A percentile compares a stretch with the other conserved stretches of the same genome.
Conservation (phyloP, 2,797 vertebrate species). For the Necrosyrtes monachus region DNA sequence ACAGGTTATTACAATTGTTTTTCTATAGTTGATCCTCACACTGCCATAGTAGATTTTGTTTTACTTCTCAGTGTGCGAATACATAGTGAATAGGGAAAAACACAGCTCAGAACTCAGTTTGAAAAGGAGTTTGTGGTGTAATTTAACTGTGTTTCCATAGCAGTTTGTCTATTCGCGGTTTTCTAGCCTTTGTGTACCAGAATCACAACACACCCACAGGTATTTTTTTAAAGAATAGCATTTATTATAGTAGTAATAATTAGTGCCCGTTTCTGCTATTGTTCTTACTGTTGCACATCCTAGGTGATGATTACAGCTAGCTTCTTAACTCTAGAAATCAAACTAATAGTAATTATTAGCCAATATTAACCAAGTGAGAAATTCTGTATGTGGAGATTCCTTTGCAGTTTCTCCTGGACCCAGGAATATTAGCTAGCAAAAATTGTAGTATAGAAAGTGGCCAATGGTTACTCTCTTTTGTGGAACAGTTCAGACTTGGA, state of each 20-base stretch:
- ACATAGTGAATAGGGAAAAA: neutral
- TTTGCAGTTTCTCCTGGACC: neutral
- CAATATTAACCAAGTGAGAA: neutral
- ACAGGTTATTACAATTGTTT: constrained; percentile 65
- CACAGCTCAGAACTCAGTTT: neutral
- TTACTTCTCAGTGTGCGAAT: neutral
- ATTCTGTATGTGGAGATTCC: neutral
- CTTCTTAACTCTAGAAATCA: neutral
- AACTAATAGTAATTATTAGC: neutral
- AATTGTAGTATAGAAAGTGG: neutral
- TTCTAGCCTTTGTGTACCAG: neutral
- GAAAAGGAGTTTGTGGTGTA: neutral
- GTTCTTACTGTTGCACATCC: neutral
- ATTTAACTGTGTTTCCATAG: neutral
- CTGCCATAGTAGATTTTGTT: neutral
- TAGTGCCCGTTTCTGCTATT: neutral
- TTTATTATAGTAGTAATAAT: neutral
- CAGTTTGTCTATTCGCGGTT: neutral
- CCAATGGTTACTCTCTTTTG: neutral
- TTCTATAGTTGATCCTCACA: neutral
- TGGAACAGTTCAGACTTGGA: neutral
- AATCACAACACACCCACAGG: neutral
- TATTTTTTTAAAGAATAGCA: neutral
- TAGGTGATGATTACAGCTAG: neutral
- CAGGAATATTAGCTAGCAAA: neutral